Conservation (phyloP, 1,140 invertebrate species). For the Octopus bimaculoides region DNA sequence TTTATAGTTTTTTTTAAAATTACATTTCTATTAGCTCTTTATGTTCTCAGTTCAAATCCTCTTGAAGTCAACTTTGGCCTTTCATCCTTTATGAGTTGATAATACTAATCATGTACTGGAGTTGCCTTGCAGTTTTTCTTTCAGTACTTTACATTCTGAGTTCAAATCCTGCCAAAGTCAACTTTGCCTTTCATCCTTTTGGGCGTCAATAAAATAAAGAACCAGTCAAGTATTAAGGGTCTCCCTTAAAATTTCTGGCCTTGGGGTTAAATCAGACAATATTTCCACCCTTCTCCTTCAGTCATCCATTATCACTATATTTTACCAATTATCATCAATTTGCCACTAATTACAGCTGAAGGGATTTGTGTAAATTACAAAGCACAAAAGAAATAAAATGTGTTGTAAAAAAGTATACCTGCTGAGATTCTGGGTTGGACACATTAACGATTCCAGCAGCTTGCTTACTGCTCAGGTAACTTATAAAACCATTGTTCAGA, state of each 20-base stretch:
- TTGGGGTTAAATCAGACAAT: not conserved
- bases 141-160: no score
- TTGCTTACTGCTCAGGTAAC: slow-evolving; percentile 92
- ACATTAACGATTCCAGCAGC: slow-evolving; percentile 98
- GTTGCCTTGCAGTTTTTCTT: no score
- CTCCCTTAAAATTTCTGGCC: not conserved
- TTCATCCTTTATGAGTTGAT: no score
- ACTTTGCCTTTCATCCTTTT: no score
- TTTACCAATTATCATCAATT: not conserved
- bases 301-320: not conserved
- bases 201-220: not conserved
- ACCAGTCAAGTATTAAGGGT: not conserved
- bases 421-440: slow-evolving; percentile 70
- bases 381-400: not conserved
- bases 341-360: not conserved
- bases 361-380: not conserved
- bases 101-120: no score
- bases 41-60: no score
- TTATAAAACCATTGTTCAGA: slow-evolving; percentile 88
- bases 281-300: not conserved
- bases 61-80: no score
- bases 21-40: no score
- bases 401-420: slow-evolving; percentile 33
- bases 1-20: no score
- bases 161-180: no score